Percentiles rank a stretch among this genome's conserved stretches.
Conservation (phyloP, 2,113 vertebrate genomes). For the Poeciliopsis prolifica region DNA sequence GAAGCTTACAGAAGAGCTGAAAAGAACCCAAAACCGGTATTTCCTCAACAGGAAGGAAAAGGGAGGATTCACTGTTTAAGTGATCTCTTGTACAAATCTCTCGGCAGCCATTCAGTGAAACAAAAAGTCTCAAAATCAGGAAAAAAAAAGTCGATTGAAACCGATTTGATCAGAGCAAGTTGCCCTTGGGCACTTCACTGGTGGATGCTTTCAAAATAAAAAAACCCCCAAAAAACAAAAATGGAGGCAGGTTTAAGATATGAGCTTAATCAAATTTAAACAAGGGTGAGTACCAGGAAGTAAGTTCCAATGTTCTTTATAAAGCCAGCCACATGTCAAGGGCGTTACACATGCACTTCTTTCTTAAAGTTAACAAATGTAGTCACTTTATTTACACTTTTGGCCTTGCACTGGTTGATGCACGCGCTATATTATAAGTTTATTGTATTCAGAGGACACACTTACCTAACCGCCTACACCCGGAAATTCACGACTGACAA, state of each 20-base stretch:
- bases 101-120: conserved; percentile 1
- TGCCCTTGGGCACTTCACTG: background rate
- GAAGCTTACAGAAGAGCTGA: background rate
- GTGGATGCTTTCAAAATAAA: background rate
- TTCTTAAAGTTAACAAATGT: background rate
- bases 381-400: background rate
- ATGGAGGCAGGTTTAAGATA: conserved; percentile 34
- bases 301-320: conserved; percentile 29
- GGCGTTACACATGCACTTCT: background rate
- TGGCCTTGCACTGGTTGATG: accelerated
- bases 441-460: background rate
- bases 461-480: conserved; percentile 42
- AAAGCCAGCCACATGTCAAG: conserved; percentile 4
- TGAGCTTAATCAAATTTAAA: conserved; percentile 31
- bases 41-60: conserved; percentile 35
- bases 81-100: conserved; percentile 11
- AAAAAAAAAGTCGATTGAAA: background rate
- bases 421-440: background rate
- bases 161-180: conserved; percentile 4
- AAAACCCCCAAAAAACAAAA: conserved; percentile 7
- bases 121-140: background rate
- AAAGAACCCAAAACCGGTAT: background rate
- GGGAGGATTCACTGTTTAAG: background rate
- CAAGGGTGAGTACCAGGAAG: conserved; percentile 63
- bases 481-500: conserved; percentile 55